phyloP scores from a whole-genome alignment of 2,888 invertebrate genomes.

The Anagyrus pseudococci region DNA sequence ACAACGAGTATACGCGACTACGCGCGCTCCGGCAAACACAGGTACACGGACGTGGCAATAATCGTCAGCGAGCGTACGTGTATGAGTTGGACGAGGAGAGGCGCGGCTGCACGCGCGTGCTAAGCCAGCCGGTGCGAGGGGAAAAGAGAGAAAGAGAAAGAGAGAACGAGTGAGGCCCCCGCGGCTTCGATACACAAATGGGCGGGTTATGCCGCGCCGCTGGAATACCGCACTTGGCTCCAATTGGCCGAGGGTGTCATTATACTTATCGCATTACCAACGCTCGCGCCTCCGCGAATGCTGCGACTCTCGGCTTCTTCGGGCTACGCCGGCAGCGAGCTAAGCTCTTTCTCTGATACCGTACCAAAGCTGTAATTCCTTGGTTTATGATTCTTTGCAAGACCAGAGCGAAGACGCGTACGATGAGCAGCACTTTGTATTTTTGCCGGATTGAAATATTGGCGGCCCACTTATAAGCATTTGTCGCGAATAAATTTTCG shows the following conservation, averaged over 20 bases:
- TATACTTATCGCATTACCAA: conserved; percentile 56
- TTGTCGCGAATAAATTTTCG: no score
- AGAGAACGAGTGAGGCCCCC: conserved; percentile 1
- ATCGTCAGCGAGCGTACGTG: no score
- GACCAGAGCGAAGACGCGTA: no score
- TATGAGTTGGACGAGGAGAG: no score
- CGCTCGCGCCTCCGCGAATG: conserved; percentile 21
- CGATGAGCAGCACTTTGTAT: no score
- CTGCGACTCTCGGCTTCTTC: not conserved
- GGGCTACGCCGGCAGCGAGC: no score
- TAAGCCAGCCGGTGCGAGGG: not conserved
- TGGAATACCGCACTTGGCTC: conserved; percentile 45
- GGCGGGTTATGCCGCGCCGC: conserved; percentile 48
- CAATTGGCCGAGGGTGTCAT: conserved; percentile 57
- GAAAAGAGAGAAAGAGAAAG: conserved; percentile 17
- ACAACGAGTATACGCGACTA: conserved; percentile 22
- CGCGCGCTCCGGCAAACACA: conserved; percentile 21
- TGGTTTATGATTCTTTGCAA: no score
- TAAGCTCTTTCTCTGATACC: no score
- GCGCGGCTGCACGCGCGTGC: no score
- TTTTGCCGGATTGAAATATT: no score
- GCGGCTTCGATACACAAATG: conserved; percentile 49
- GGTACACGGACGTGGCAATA: not conserved
- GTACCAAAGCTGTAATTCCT: no score
- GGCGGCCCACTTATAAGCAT: no score